phyloP scores from a whole-genome alignment of 2,113 vertebrate species.

The Melanostigma gelatinosum region DNA sequence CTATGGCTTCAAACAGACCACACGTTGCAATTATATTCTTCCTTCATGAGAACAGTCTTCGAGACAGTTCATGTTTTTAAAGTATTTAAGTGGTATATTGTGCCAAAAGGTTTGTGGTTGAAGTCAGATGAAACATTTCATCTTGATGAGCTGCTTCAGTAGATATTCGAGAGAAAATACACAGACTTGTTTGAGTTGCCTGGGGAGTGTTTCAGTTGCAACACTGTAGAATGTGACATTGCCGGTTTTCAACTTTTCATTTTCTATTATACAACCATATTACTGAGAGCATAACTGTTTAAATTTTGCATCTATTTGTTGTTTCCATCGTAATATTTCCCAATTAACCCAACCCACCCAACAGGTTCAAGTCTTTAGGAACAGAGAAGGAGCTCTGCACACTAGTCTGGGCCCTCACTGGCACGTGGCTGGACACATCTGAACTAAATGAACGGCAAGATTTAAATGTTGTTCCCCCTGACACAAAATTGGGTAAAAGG shows the following conservation, averaged over 20 bases:
- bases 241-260: not conserved
- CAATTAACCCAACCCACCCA: not conserved
- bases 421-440: not conserved
- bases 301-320: not conserved
- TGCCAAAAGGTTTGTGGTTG: conserved; percentile 16
- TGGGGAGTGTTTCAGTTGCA: conserved; percentile 3
- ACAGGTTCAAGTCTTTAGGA: not conserved
- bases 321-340: not conserved
- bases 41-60: conserved; percentile 32
- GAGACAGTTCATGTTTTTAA: conserved; percentile 19
- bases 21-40: conserved; percentile 37
- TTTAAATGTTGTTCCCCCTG: conserved; percentile 6
- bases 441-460: conserved; percentile 22
- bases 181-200: not conserved
- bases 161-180: not conserved
- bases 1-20: conserved; percentile 60
- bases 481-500: conserved; percentile 22
- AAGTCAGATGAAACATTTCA: conserved; percentile 15
- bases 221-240: not conserved
- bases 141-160: conserved; percentile 27
- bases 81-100: conserved; percentile 1
- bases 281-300: conserved; percentile 4
- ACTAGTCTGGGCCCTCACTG: not conserved
- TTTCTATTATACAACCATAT: conserved; percentile 4
- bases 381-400: not conserved